Evolutionary conservation across 2,113 vertebrate species (phyloP).

Genomic region (Nibea albiflora): DNA sequence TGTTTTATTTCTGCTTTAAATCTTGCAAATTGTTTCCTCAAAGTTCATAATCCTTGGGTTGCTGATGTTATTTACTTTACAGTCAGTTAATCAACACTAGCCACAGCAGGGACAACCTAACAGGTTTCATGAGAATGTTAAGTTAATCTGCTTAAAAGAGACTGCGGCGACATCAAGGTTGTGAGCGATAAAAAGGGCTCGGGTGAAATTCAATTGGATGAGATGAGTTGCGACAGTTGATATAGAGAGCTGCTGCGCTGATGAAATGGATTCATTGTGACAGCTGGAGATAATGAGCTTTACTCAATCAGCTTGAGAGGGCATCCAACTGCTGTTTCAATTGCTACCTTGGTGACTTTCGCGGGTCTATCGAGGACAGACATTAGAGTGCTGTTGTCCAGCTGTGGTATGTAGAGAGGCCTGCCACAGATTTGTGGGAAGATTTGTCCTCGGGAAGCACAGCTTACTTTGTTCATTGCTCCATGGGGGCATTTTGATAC

Average conservation of each 20-base stretch:
- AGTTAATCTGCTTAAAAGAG: slow-evolving; percentile 82
- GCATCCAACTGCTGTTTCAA: slow-evolving; percentile 62
- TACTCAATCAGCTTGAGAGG: slow-evolving; percentile 77
- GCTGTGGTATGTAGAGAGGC: slow-evolving; percentile 8
- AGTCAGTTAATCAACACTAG: slow-evolving; percentile 61
- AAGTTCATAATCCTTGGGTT: slow-evolving; percentile 15
- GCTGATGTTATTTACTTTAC: slow-evolving; percentile 40
- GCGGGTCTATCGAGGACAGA: slow-evolving; percentile 24
- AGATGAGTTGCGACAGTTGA: slow-evolving; percentile 85
- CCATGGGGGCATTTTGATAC: background rate
- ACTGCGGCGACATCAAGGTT: slow-evolving; percentile 72
- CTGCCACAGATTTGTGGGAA: background rate
- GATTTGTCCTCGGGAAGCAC: background rate
- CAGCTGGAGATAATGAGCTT: slow-evolving; percentile 82
- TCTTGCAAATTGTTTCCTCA: slow-evolving; percentile 7
- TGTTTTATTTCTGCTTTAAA: slow-evolving; percentile 7
- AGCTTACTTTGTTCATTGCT: background rate
- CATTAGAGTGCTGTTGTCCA: slow-evolving; percentile 11
- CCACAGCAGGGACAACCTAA: slow-evolving; percentile 63
- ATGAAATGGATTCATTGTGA: slow-evolving; percentile 85
- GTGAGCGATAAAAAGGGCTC: slow-evolving; percentile 79
- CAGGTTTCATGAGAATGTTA: slow-evolving; percentile 77
- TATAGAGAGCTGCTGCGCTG: slow-evolving; percentile 76
- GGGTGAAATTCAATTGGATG: slow-evolving; percentile 83
- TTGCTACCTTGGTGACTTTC: slow-evolving; percentile 42